Base-by-base conservation (phyloP, 1,140 invertebrate genomes). In the Hylyphantes graminicola region DNA sequence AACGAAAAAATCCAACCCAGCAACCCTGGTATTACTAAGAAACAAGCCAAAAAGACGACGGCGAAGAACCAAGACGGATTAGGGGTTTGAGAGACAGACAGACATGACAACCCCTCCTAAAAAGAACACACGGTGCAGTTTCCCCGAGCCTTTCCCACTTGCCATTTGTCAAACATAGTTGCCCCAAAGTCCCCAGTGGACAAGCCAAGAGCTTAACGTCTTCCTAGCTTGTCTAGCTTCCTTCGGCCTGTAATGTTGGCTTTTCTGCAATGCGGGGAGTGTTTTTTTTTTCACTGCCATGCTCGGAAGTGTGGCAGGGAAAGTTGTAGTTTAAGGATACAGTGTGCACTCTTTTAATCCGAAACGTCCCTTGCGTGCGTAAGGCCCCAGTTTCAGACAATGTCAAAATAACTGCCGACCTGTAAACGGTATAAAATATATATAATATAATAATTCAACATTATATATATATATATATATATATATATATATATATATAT, bases 121-220 rank as follows among this genome's bases (percentile, higher is more conserved):
- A 48, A 17, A 21, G 15, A 59, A 48, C 74, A 76, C 57, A 61
- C 35, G 35, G 19, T 63, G 57, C 21, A 76, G 19, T 76, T 64
- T 64, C 74, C 74, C 53, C 59, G 53, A 57, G 21, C 13, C n/a
- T 15, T 12, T 57, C 72, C 72, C 72, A 51, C 53, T 55, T 53
- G 57, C 74, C 74, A 76, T 64, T 74, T 74, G 72, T 74, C 72
- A 74, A 74, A 74, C 54, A 74, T 64, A 76, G 59, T 61, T 64
- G 74, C 57, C 35, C 35, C 59, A 61, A 63, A 74, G 21, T 51
- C 35, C 74, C 74, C 74, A 57, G 13, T 64, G 72, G 72, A 74
- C 72, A 74, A 12, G 6, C 13, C 13, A 55, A 21, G 21, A 57
- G 72, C 72, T 74, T 74, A 74, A 74, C 57, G 72, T 74, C 72